phyloP scores from a whole-genome alignment of 2,888 invertebrate genomes.

The Athalia rosae region DNA sequence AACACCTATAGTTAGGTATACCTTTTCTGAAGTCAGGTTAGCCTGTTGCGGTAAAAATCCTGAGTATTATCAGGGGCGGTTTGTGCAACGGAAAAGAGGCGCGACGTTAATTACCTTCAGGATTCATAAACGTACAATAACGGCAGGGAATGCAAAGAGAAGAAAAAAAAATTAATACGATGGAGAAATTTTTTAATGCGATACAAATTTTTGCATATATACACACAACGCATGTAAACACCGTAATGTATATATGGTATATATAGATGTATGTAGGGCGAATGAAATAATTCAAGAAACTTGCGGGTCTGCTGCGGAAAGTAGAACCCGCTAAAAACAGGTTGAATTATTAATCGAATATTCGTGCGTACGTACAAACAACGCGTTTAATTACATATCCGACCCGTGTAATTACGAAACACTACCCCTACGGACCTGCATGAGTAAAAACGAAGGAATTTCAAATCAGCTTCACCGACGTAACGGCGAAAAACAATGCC shows the following conservation, averaged over 20 bases:
- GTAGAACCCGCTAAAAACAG: conserved; percentile 3
- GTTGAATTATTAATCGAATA: conserved; percentile 12
- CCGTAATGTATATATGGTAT: neutral
- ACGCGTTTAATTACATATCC: neutral
- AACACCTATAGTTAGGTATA: too few species aligned
- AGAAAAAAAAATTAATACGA: too few species aligned
- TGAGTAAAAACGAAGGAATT: conserved; percentile 2
- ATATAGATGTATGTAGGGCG: neutral
- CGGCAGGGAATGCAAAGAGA: too few species aligned
- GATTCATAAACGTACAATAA: too few species aligned
- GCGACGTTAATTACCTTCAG: too few species aligned
- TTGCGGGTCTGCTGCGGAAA: neutral
- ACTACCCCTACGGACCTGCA: conserved; percentile 7
- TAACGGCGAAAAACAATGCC: neutral
- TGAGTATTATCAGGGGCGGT: too few species aligned
- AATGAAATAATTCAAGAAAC: conserved; percentile 25
- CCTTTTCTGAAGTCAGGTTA: too few species aligned
- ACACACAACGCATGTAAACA: too few species aligned
- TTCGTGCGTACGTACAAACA: neutral
- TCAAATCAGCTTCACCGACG: neutral
- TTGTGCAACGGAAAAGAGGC: too few species aligned
- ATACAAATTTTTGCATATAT: too few species aligned
- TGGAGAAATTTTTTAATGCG: too few species aligned
- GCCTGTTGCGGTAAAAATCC: too few species aligned
- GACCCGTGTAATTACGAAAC: conserved; percentile 22